phyloP scores from a whole-genome alignment of 1,140 invertebrate species.

The Helicoverpa armigera region DNA sequence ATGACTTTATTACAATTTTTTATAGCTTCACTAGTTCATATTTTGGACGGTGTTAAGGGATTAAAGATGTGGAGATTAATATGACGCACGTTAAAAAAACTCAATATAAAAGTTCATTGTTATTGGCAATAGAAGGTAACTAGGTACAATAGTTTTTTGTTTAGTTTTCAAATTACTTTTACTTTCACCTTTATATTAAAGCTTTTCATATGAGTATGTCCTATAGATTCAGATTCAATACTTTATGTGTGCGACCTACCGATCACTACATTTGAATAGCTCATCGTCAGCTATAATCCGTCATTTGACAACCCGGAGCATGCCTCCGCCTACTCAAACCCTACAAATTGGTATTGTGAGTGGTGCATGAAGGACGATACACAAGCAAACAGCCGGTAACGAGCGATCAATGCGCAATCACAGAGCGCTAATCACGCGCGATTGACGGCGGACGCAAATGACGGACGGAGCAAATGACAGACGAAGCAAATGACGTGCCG shows the following conservation, averaged over 20 bases:
- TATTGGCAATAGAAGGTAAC: neutral
- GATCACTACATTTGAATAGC: no score
- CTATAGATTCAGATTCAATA: no score
- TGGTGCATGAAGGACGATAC: neutral
- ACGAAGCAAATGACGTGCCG: slow-evolving; percentile 28
- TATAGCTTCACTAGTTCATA: slow-evolving; percentile 77
- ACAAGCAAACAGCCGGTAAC: slow-evolving; percentile 45
- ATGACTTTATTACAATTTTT: slow-evolving; percentile 78
- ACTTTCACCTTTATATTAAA: no score
- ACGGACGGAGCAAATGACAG: slow-evolving; percentile 54
- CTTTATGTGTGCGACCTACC: no score
- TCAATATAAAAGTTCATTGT: slow-evolving; percentile 22
- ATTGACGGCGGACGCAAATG: slow-evolving; percentile 51
- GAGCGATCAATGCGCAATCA: slow-evolving; percentile 72
- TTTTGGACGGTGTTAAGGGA: slow-evolving; percentile 73
- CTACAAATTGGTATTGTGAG: slow-evolving; percentile 15
- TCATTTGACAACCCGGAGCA: neutral
- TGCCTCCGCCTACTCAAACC: neutral
- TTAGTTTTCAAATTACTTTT: neutral
- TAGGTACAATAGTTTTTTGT: no score
- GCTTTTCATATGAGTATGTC: no score
- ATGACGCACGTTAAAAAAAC: slow-evolving; percentile 27
- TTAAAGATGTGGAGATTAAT: slow-evolving; percentile 66
- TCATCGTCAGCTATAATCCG: no score
- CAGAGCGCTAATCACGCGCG: slow-evolving; percentile 66